phyloP scores from a whole-genome alignment of 2,797 vertebrate species.

The Taeniopygia guttata region DNA sequence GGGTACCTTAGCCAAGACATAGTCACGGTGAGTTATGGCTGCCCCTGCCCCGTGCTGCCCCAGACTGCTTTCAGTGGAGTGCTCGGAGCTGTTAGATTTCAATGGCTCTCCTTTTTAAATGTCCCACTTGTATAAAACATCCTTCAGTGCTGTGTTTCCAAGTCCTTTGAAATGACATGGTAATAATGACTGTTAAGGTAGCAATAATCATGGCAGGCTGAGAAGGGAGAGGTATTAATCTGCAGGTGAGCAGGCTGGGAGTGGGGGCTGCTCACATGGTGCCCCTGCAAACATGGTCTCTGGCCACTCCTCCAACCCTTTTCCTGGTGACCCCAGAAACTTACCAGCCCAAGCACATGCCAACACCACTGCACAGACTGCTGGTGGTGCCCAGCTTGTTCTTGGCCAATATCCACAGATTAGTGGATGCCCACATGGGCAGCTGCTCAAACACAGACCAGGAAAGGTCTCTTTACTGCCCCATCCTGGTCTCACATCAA shows the following conservation, averaged over 20 bases:
- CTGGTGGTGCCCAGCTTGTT: not conserved
- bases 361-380: not conserved
- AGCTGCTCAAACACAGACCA: not conserved
- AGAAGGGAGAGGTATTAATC: not conserved
- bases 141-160: not conserved
- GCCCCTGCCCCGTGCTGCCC: not conserved
- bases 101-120: not conserved
- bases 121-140: fast-evolving
- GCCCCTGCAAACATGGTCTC: not conserved
- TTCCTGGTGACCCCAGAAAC: not conserved
- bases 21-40: slow-evolving; percentile 63
- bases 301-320: not conserved
- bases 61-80: not conserved
- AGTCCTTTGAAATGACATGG: not conserved
- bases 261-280: fast-evolving
- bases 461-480: not conserved
- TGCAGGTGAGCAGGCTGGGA: not conserved
- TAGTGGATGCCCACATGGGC: not conserved
- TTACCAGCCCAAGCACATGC: not conserved
- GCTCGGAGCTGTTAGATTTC: fast-evolving
- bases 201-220: not conserved
- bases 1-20: slow-evolving; percentile 91
- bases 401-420: not conserved
- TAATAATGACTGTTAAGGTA: not conserved
- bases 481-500: fast-evolving